Percentiles rank a stretch among this genome's conserved stretches.
These are phyloP conservation scores for Bombus haemorrhoidalis DNA, from an alignment of 1,140 invertebrate species.

Conservation along the genomic window DNA sequence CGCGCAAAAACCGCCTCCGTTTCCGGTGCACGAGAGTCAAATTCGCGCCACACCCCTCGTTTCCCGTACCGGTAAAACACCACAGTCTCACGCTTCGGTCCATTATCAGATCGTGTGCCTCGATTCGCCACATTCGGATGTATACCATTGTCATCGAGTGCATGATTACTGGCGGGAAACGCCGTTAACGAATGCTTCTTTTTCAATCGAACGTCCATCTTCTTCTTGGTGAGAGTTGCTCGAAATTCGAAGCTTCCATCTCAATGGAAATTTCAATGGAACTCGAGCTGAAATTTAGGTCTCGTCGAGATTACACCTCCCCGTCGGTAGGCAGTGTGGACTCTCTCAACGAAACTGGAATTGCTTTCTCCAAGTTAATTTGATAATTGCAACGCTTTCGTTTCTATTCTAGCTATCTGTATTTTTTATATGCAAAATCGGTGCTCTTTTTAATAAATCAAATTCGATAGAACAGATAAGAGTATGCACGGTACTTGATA, in stretches of 20 bases:
- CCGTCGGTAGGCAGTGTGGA: no score
- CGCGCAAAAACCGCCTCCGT: conserved; percentile 63
- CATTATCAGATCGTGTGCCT: conserved; percentile 33
- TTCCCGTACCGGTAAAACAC: conserved; percentile 19
- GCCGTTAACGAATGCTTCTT: conserved; percentile 20
- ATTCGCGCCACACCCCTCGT: conserved; percentile 48
- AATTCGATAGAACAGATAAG: background rate
- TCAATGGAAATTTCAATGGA: background rate
- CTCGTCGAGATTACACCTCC: background rate
- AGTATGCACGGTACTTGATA: conserved; percentile 9
- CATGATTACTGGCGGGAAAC: conserved; percentile 27
- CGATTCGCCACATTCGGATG: background rate
- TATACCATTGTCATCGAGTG: conserved; percentile 15
- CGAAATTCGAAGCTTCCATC: background rate
- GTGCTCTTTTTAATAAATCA: background rate
- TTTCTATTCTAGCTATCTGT: fast-evolving
- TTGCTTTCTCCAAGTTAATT: background rate
- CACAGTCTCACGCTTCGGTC: background rate
- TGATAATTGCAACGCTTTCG: background rate
- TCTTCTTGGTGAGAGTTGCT: background rate
- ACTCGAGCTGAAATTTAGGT: background rate
- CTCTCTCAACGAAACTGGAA: background rate
- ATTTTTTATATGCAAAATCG: background rate
- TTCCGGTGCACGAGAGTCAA: conserved; percentile 60
- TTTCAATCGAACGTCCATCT: conserved; percentile 3